Evolutionary conservation across 2,113 vertebrate genomes (phyloP).

Genomic region (Suncus etruscus): DNA sequence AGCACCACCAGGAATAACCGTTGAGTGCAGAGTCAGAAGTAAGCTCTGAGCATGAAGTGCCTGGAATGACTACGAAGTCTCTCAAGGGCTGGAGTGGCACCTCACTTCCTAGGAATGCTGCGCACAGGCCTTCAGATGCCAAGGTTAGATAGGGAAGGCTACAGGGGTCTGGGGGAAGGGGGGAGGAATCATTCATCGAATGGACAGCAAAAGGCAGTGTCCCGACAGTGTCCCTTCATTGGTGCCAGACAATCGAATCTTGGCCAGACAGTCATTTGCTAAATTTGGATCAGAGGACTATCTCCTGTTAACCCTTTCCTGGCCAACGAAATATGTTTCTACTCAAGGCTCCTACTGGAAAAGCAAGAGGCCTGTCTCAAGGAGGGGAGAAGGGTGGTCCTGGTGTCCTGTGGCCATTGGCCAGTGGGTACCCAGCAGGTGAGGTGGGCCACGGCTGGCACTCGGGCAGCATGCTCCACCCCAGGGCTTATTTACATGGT

Average conservation of each 20-base stretch:
- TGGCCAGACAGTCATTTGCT: conserved; percentile 69
- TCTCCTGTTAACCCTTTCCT: conserved; percentile 68
- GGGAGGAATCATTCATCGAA: background rate
- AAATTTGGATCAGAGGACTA: conserved; percentile 71
- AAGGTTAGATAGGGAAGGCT: background rate
- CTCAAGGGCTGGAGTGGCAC: background rate
- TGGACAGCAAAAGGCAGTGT: conserved; percentile 30
- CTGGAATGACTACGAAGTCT: too few relatives aligned
- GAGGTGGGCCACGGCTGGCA: background rate
- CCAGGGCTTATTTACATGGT: background rate
- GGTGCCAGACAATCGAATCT: conserved; percentile 62
- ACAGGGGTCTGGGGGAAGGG: background rate
- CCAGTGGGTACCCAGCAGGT: background rate
- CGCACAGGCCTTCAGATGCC: background rate
- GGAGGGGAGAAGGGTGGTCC: background rate
- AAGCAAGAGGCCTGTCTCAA: background rate
- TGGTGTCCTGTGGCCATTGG: background rate
- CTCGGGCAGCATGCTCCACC: background rate
- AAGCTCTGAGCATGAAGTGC: too few relatives aligned
- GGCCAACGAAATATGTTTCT: background rate
- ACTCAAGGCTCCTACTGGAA: background rate
- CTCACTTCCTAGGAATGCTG: background rate
- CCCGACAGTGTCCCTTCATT: conserved; percentile 37
- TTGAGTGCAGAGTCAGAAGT: too few relatives aligned
- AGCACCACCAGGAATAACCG: too few relatives aligned